Conservation (phyloP, 2,888 invertebrate genomes). For the Pemphredon lugubris region DNA sequence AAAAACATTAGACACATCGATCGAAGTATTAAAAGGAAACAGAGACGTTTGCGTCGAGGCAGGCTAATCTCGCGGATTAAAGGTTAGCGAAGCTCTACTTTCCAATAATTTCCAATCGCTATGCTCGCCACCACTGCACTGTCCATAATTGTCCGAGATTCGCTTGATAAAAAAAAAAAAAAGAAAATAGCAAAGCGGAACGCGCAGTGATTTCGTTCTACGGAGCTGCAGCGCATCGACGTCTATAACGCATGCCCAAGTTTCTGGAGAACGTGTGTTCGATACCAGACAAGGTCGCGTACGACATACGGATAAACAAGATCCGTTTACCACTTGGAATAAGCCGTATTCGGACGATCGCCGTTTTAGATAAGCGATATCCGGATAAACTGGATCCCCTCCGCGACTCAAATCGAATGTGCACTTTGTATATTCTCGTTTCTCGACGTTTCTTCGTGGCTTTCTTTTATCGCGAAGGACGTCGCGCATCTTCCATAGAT, state of each 20-base stretch:
- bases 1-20: no score
- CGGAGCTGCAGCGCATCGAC: no score
- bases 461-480: conserved; percentile 36
- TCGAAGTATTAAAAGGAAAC: background rate
- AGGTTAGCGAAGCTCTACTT: background rate
- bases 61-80: background rate
- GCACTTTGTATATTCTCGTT: conserved; percentile 21
- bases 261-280: conserved; percentile 42
- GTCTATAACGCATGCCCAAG: conserved; percentile 34
- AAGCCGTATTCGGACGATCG: conserved; percentile 52
- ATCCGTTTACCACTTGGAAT: conserved; percentile 49
- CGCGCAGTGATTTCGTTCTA: no score
- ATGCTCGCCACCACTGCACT: background rate
- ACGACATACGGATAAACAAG: conserved; percentile 41
- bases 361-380: conserved; percentile 55
- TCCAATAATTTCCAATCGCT: conserved; percentile 9
- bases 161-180: background rate
- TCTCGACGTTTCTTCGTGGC: conserved; percentile 19
- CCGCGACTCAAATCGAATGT: conserved; percentile 40
- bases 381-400: conserved; percentile 56
- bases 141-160: background rate
- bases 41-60: background rate
- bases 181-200: background rate
- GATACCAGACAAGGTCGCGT: conserved; percentile 51
- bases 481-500: no score